Base-by-base conservation (phyloP, 2,113 vertebrate species). In the Podarcis cretensis region DNA sequence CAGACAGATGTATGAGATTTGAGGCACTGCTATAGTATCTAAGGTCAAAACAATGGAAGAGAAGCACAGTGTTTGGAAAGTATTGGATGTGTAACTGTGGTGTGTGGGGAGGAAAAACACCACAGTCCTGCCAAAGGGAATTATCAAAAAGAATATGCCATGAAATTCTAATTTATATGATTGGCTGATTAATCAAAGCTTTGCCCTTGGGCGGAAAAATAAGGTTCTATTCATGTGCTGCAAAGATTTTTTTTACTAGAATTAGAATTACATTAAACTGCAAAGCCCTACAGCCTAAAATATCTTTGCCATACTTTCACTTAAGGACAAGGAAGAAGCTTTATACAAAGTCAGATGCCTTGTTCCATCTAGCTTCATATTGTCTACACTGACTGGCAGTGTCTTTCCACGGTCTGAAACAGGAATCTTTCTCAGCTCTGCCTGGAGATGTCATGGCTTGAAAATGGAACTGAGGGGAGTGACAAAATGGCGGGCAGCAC, bases 1-100 rank as follows among this genome's bases (percentile, higher is more conserved):
- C n/a, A 89, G 89, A 83, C 27, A 69, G 76, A 74, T 89, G 66
- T 32, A 76, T 84, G 85, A 89, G 83, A 71, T 90, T 54, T 86
- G 54, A 68, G 82, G 73, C 84, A 63, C 63, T 54, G 48, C 48
- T 87, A 74, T 82, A 81, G 63, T 81, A 86, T 89, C 85, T 88
- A 79, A 81, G 86, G 32, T 91, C 32, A 83, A 85, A 91, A 77
- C 0, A 0, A 8, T 40, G 81, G 30, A 4, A 89, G 48, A 66
- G 65, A 84, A 88, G 81, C 59, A 65, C 7, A n/a, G 0, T 25
- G 0, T 7, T 73, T 83, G 59, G 48, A 27, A 84, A 65, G 69
- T 89, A 85, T 37, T 57, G n/a, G 76, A 79, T 75, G 6, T 81
- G 4, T 66, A 75, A 57, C 25, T 63, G 20, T 2, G 37, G 37